Base-by-base conservation (phyloP, 2,888 invertebrate genomes). In the Hydrotaea diabolus region DNA sequence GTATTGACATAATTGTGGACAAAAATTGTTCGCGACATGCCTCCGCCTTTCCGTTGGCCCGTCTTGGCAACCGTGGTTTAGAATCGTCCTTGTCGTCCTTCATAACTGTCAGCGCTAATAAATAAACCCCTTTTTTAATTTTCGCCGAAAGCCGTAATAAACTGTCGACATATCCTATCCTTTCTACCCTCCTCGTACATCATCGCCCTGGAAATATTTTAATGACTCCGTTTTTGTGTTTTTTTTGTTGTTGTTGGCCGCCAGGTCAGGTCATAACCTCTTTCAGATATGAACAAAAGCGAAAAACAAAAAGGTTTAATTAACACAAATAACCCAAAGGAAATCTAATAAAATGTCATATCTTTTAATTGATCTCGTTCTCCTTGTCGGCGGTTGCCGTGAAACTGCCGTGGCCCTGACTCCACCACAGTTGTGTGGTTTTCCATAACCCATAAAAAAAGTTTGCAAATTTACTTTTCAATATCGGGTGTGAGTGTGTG, bases 341-440 rank as follows among this genome's bases (percentile, higher is more conserved):
- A 8, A 46, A 81, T 62, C 53, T 49, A 62, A 69, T 64, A 72
- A 72, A 69, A 64, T 15, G 71, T 53, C 39, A 55, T 64, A 83
- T 76, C 75, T 76, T 39, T 66, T 72, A 78, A 75, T 75, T 75
- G 78, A 75, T 82, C 75, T 69, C 39, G 36, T 17, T 23, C n/a
- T 23, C 19, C n/a, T 74, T 8, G 15, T 71, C 8, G 8, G 39
- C 8, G 8, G 39, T 39, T 39, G 39, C 9, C 13, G 39, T 39
- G 31, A 31, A 31, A 11, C 39, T 39, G 36, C 36, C n/a, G 3
- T 31, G 2, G 31, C 31, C 2, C 31, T 23, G 23, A 4, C 31
- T 31, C 31, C 31, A 31, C 7, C 3, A n/a, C n/a, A n/a, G n/a
- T 49, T 31, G 31, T n/a, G n/a, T 64, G 43, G 17, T 62, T 3